Conservation (phyloP, 2,113 vertebrate genomes). For the Microcebus griseorufus region DNA sequence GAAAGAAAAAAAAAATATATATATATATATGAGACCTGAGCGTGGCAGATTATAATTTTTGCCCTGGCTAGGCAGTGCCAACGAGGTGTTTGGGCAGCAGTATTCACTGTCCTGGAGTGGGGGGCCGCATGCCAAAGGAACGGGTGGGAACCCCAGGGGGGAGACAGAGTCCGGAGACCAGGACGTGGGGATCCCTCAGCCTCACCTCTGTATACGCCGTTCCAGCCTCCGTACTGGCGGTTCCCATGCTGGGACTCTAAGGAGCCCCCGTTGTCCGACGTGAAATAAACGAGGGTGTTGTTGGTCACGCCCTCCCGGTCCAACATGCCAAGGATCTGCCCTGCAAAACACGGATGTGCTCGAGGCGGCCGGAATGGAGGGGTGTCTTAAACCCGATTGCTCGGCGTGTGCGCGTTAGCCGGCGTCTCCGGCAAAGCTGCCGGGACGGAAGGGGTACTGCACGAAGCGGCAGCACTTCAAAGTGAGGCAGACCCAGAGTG, state of each 20-base stretch:
- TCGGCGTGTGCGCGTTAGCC: background rate
- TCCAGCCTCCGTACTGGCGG: slow-evolving; percentile 84
- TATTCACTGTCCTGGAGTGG: background rate
- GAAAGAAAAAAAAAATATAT: background rate
- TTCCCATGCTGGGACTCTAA: slow-evolving; percentile 83
- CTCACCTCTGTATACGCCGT: slow-evolving; percentile 92
- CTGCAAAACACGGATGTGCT: slow-evolving; percentile 70
- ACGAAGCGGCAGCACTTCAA: rapidly evolving
- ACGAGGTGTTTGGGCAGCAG: background rate
- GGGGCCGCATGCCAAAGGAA: rapidly evolving
- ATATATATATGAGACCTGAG: background rate
- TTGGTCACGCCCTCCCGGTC: slow-evolving; percentile 86
- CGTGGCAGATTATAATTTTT: background rate
- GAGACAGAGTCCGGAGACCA: rapidly evolving
- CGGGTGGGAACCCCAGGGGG: rapidly evolving
- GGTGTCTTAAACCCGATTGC: background rate
- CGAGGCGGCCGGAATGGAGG: background rate
- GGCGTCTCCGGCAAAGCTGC: background rate
- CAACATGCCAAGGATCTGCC: slow-evolving; percentile 87
- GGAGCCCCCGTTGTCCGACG: slow-evolving; percentile 94
- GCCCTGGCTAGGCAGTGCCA: too few species aligned
- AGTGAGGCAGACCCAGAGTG: background rate
- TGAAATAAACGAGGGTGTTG: slow-evolving; percentile 91
- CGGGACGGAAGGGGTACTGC: rapidly evolving
- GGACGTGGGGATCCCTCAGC: rapidly evolving